Evolutionary conservation across 1,140 invertebrate genomes (phyloP), one percentile per base, ranked within the genome.

Genomic region (Caenorhabditis inopinata): DNA sequence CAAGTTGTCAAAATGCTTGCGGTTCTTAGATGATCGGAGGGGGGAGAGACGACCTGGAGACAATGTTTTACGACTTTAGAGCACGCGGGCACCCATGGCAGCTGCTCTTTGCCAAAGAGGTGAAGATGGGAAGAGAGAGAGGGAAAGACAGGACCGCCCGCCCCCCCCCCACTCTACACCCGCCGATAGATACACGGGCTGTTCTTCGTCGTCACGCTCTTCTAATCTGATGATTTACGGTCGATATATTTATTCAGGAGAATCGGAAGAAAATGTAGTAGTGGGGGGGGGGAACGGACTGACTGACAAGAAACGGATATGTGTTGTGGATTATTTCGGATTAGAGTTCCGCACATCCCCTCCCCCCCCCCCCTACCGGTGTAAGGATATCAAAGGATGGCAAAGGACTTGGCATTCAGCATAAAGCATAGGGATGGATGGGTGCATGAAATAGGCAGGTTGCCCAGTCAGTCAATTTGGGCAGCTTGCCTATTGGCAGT

Each of bases 181-280:
- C n/a, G n/a, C n/a, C n/a, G n/a, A n/a, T 14, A 42, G 38, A 42
- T 7, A 58, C 51, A 58, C 27, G 53, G 53, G 27, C 53, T 25
- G 53, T 32, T 29, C n/a, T n/a, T n/a, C 16, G 53, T 58, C 49
- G 5, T 51, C 49, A n/a, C 18, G 38, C 27, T 25, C 21, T 25
- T 58, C 58, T 68, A 68, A 68, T 68, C 58, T 38, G 58, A 68
- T 68, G 58, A 68, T 68, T 68, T 68, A 68, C 58, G 58, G 58
- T 68, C 9, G 49, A 53, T 27, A 53, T 21, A 9, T n/a, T 11
- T 27, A 9, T 1, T 18, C 14, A 0, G 46, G 14, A 16, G 46
- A 47, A 18, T 47, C 14, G 18, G 14, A 47, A 18, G 14, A n/a
- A 53, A 11, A 53, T 21, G n/a, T 53, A 53, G 25, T 11, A 23